phyloP scores from a whole-genome alignment of 2,888 invertebrate species.

The Deroplatys truncata region DNA sequence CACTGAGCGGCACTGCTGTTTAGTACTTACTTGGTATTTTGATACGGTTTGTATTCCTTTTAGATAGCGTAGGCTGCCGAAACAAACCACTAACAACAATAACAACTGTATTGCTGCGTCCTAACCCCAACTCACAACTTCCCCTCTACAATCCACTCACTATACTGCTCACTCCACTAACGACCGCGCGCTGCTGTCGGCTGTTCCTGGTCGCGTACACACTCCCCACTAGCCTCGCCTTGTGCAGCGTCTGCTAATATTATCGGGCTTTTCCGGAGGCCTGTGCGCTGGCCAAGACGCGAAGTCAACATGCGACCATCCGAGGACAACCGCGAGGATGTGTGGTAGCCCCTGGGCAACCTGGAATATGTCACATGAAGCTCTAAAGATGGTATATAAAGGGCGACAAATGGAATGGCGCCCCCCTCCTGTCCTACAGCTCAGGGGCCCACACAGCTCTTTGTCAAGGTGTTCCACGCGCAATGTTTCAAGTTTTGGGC shows the following conservation, averaged over 20 bases:
- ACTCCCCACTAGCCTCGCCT: neutral
- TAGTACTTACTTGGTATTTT: neutral
- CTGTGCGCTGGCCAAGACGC: neutral
- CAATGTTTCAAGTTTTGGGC: neutral
- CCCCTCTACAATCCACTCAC: neutral
- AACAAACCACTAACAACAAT: neutral
- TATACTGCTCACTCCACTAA: slow-evolving; percentile 1
- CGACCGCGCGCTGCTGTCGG: slow-evolving; percentile 5
- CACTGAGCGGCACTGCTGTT: neutral
- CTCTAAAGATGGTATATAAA: neutral
- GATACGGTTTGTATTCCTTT: neutral
- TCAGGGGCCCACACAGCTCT: neutral
- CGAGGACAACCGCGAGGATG: neutral
- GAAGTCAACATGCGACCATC: neutral
- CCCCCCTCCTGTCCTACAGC: neutral
- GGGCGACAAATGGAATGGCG: neutral
- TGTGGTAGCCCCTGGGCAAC: neutral
- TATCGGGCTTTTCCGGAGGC: neutral
- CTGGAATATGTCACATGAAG: neutral
- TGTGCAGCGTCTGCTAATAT: neutral
- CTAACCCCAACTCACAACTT: neutral
- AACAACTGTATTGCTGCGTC: neutral
- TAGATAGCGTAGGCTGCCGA: neutral
- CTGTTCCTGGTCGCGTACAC: neutral
- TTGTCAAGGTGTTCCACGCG: neutral